Conservation (phyloP, 2,113 vertebrate species). For the Coptodon bakossiorum region DNA sequence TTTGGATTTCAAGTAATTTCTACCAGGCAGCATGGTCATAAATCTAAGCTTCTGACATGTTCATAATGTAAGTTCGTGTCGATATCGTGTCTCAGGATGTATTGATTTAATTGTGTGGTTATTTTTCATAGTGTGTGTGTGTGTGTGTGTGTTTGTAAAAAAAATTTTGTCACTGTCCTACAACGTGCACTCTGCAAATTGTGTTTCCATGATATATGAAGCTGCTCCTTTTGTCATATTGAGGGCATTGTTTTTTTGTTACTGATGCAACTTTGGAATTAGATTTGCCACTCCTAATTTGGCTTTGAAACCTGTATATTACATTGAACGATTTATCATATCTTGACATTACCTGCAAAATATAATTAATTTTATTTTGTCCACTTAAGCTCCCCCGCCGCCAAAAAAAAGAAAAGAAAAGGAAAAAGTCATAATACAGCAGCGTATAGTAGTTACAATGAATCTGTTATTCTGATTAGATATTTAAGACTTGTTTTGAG, state of each 20-base stretch:
- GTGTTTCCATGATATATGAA: not conserved
- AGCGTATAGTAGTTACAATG: not conserved
- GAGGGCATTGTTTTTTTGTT: not conserved
- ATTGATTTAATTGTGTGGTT: not conserved
- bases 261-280: not conserved
- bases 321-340: not conserved
- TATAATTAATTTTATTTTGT: not conserved
- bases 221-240: not conserved
- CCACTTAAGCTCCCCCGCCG: not conserved
- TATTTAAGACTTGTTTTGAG: not conserved
- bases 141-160: not conserved
- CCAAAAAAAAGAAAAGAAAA: not conserved
- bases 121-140: not conserved
- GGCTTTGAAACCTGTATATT: not conserved
- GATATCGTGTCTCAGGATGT: not conserved
- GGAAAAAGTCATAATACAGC: not conserved
- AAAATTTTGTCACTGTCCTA: accelerated
- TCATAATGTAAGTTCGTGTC: not conserved
- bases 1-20: not conserved
- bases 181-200: not conserved
- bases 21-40: not conserved
- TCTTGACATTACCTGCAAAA: not conserved
- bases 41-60: not conserved
- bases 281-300: not conserved
- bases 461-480: not conserved